Evolutionary conservation across 2,113 vertebrate species (phyloP), one percentile per base, ranked within the genome.

Genomic region (Argyrosomus japonicus): DNA sequence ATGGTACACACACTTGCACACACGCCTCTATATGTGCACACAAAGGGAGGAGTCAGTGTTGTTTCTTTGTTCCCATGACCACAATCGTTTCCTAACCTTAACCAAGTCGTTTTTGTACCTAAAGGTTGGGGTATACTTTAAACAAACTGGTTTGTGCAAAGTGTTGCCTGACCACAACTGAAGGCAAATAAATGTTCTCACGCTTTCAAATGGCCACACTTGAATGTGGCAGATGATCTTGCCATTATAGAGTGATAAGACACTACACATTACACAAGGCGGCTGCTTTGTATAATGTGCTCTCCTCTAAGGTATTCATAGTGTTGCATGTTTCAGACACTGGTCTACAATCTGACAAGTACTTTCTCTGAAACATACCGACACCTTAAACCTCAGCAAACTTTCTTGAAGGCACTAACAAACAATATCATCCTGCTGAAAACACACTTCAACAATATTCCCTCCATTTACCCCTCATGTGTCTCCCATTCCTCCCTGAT

Each of bases 361-460:
- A 14, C 11, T 21, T 25, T 11, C 4, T 71, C 15, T 72, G 17
- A 47, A 21, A 36, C 23, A 4, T 8, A 45, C 10, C 0, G 25
- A 47, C 57, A n/a, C 6, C 12, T 27, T 47, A 27, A 60, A 72
- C 11, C 54, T n/a, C 1, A 50, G 6, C 63, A 48, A 10, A 47
- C 21, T 8, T 63, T 5, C 14, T 47, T 50, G 18, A 14, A 36
- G 11, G 18, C 48, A 40, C 18, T 13, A 25, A 40, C 27, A 40
- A 21, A 29, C 5, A 4, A 2, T 65, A 40, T 32, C 19, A n/a
- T 62, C 13, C 12, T n/a, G 18, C 56, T 32, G n/a, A 69, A 77
- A 29, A n/a, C 69, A 58, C 54, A 58, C 72, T 68, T 81, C 72
- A 27, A 18, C 40, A 72, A 51, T 53, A 27, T 78, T 74, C 27